Evolutionary conservation across 2,888 invertebrate species (phyloP), one percentile per base, ranked within the genome.

Genomic region (Orchestes rusci): DNA sequence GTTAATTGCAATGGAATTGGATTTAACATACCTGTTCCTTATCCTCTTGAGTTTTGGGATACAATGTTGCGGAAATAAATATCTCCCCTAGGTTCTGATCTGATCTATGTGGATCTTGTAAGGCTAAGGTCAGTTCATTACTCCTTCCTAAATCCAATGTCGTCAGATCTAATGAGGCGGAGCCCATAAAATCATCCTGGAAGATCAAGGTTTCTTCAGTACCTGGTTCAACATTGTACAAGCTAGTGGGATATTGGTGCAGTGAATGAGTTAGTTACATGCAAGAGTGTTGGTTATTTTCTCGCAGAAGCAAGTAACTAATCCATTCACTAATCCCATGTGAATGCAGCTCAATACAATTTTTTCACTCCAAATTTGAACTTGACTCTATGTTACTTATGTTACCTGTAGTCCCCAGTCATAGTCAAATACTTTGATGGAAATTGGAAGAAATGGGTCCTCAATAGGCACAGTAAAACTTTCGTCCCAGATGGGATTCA

Each of bases 401-500:
- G 4, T 30, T 58, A 68, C 69, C 64, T 70, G 70, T 31, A 93
- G 77, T 19, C 94, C 95, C 85, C 95, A 93, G 66, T 99, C 97
- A 67, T 95, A 95, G 72, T 97, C 97, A 66, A 89, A 96, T 4
- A 96, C 95, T 79, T 93, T 92, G 48, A 94, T 77, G 56, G 83
- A 79, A 33, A 95, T 78, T 1, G 87, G 83, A 59, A 80, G 78
- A 60, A 90, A 91, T 0, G 92, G 84, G 72, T 95, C 93, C 69
- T 93, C 92, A 49, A 94, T 80, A 33, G 91, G 89, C 56, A 95
- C 78, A 5, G 86, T 85, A 69, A 97, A 94, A 57, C 83, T 84
- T 69, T 99, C 97, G 64, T 99, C 94, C 97, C 97, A 99, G n/a
- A 84, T 77, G 1, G 97, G 97, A 71, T 96, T 96, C 48, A 99